Base-by-base conservation (phyloP, 2,113 vertebrate genomes). In the Sisor rabdophorus region DNA sequence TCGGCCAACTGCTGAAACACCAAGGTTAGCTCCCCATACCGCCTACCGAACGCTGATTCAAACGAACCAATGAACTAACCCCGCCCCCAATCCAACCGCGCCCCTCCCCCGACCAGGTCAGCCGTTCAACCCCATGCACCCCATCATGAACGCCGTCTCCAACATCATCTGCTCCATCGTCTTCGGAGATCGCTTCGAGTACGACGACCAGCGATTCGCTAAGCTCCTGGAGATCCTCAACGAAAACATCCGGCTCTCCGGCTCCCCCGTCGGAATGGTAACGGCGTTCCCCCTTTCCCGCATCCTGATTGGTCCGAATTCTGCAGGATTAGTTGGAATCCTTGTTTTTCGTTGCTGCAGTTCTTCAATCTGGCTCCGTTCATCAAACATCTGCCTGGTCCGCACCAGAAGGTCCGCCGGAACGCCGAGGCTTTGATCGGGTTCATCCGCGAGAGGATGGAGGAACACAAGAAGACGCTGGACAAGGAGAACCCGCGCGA, bases 131-230 rank as follows among this genome's bases (percentile, higher is more conserved):
- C 85, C 86, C 2, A 55, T 74, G 11, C 73, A 73, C 28, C 52
- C 60, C 24, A 50, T 87, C 19, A 70, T 82, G 30, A 86, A 86
- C 13, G 81, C 82, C 0, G 64, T 80, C 1, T 82, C 86, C 64
- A 88, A 88, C 61, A 87, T 88, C 9, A 88, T 88, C 77, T 86
- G 86, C 79, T 83, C 83, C 24, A 78, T 88, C 2, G 72, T 87
- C 36, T 87, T 88, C 20, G 86, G 86, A 40, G 75, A 84, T 28
- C 83, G 85, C 5, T 88, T 84, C 0, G 76, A 88, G 13, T 87
- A 86, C 17, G 56, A 85, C 15, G 53, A 88, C 65, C 54, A 81
- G 15, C n/a, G 26, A 11, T 87, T 88, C 10, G 11, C 20, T 32
- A 16, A 82, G 16, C 75, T 87, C 40, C 79, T 87, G 71, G 67